Base-by-base conservation (phyloP, 2,113 vertebrate species). In the Rhinolophus ferrumequinum region DNA sequence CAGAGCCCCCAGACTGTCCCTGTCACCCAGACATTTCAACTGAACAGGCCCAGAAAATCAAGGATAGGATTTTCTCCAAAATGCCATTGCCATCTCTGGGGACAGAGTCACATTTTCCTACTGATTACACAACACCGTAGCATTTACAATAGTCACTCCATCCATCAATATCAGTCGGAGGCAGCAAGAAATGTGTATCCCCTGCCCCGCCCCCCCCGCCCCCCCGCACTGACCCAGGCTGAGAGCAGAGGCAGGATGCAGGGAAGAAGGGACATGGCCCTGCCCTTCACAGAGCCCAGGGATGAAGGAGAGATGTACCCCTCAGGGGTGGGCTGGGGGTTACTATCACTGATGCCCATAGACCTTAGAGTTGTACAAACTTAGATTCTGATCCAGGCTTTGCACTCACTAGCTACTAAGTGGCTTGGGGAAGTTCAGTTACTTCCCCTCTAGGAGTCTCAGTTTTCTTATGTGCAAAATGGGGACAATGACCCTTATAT, bases 61-160 rank as follows among this genome's bases (percentile, higher is more conserved):
- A 97, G 97, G 81, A 77, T 76, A 96, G 97, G 97, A 97, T 98
- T 98, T 98, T 96, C 93, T 97, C 95, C 95, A 98, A 98, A 98
- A 98, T 98, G 96, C 97, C 97, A 97, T 66, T 83, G 95, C 89
- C 64, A 82, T 96, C 97, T 98, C 97, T 97, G 89, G 97, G 96
- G 97, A 98, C 95, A 50, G 62, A 97, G 96, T 98, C 97, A 98
- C 97, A 98, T 98, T 98, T 98, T 98, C 97, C 96, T 97, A 90
- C 93, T 98, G 97, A 97, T 98, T 97, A 97, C 89, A 97, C 95
- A 97, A 97, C 89, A 96, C 93, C 0, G 92, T 98, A 98, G 97
- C 97, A 98, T 98, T 98, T 98, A 97, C 97, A 97, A 96, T 97
- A 98, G 97, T 96, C 96, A 95, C 96, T 97, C 79, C 30, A 22